Evolutionary conservation across 35 echinoderm and acorn worm genomes (phyloP), one percentile per base, ranked within the genome.

Genomic region (Eucidaris tribuloides): DNA sequence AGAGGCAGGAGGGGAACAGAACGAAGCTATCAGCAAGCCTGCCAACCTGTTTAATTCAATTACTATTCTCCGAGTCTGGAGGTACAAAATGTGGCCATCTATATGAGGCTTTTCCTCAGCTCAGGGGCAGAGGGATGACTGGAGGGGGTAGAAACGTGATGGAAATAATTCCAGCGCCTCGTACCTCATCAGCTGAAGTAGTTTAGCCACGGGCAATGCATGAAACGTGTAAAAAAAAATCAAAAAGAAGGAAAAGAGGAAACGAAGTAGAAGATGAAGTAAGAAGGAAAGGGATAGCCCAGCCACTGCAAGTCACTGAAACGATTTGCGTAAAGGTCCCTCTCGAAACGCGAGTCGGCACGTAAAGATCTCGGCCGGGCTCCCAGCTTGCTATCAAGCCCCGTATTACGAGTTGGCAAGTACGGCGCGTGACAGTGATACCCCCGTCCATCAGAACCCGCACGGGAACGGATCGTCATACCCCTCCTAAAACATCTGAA

Each of bases 141-240:
- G 61, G 37, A 40, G 68, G 68, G 27, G 34, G 25, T 36, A 38
- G 6, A 40, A 74, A 74, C 35, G 68, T 74, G 29, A 74, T 44
- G 40, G 68, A 74, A 36, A 74, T 74, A 74, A 74, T 41, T 74
- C 68, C 68, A 74, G 24, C n/a, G 68, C 68, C 68, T 74, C 68
- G 41, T 74, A 42, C 68, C 68, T 74, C 68, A 74, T 74, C 68
- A 74, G 68, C 33, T 74, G 28, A 74, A 74, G 68, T 74, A 74
- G 68, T 74, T 74, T 74, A 40, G 68, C 68, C 68, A 44, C 18
- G 37, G 68, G 68, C 68, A 44, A 74, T 74, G 68, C 68, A 40
- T 42, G 68, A 22, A 44, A 40, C 68, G 68, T 74, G 38, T 36
- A 38, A 74, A 22, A 74, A 44, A 44, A 71, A 22, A 13, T 33